Conservation (phyloP, 2,113 vertebrate species). For the Gallinago media region DNA sequence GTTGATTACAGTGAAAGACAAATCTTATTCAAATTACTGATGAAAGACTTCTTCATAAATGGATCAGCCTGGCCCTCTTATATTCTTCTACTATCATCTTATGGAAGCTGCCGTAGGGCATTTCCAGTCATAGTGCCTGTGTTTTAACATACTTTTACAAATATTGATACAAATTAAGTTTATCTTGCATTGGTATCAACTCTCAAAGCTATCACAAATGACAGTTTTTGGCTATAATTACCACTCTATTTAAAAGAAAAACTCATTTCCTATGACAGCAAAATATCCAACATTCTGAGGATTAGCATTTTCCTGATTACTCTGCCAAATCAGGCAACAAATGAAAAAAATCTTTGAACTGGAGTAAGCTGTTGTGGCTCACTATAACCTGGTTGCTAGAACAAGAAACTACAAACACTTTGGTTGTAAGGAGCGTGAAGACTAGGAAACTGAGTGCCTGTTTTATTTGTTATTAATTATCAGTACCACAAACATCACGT, state of each 20-base stretch:
- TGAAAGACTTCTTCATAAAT: neutral
- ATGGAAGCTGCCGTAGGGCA: neutral
- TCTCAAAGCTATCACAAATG: neutral
- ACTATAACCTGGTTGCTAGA: neutral
- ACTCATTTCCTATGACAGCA: neutral
- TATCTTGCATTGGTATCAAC: neutral
- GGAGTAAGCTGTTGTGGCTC: neutral
- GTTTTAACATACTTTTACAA: neutral
- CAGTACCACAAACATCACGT: neutral
- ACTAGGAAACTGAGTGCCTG: neutral
- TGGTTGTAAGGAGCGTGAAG: neutral
- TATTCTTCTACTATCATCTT: neutral
- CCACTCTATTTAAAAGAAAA: neutral
- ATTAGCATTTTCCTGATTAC: neutral
- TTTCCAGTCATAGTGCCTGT: neutral
- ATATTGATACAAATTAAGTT: neutral
- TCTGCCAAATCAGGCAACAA: neutral
- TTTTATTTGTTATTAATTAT: neutral
- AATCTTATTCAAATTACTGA: neutral
- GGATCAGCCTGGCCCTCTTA: neutral
- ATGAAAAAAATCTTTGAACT: neutral
- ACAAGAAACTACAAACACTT: neutral
- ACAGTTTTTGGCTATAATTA: neutral
- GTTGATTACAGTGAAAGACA: neutral
- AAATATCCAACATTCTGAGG: neutral